Conservation (phyloP, 2,113 vertebrate species). For the Zosterops borbonicus region DNA sequence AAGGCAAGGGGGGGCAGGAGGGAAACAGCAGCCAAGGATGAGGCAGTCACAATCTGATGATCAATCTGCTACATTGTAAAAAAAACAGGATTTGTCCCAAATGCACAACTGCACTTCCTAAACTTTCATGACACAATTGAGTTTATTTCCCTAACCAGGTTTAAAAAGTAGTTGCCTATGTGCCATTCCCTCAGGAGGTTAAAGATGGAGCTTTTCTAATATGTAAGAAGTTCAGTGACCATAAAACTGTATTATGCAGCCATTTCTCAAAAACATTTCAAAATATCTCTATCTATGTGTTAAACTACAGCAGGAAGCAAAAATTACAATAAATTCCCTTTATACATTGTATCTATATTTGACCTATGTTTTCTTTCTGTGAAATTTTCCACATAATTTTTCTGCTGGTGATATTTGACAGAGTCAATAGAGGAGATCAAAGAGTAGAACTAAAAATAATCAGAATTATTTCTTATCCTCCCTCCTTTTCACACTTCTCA, state of each 20-base stretch:
- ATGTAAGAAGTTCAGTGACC: background rate
- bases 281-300: background rate
- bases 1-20: background rate
- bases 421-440: background rate
- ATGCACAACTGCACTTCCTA: background rate
- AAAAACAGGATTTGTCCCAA: background rate
- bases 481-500: background rate
- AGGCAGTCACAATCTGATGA: background rate
- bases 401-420: background rate
- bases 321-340: background rate
- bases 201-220: background rate
- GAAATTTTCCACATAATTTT: background rate
- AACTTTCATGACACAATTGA: background rate
- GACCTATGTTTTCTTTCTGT: background rate
- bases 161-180: background rate
- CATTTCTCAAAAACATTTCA: background rate
- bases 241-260: background rate
- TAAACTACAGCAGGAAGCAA: background rate
- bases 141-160: background rate
- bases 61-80: background rate
- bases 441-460: constrained; percentile 4
- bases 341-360: background rate
- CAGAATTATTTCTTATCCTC: background rate
- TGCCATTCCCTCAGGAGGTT: background rate
- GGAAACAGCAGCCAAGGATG: background rate